phyloP scores from a whole-genome alignment of 2,113 vertebrate genomes.

The Turnix velox region DNA sequence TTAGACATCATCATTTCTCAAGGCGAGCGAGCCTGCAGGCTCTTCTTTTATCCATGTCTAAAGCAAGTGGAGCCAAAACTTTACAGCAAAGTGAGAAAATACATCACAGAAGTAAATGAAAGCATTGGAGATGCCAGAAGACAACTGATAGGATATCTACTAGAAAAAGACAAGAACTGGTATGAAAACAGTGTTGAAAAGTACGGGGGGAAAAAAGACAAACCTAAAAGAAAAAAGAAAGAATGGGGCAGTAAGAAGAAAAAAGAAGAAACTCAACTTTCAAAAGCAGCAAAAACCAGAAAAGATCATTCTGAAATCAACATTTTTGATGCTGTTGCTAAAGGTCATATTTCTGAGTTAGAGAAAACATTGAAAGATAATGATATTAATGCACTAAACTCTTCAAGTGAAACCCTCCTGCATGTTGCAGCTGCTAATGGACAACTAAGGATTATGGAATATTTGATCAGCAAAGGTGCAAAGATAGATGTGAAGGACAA shows the following conservation, averaged over 20 bases:
- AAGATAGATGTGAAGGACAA: slow-evolving; percentile 65
- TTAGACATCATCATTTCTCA: slow-evolving; percentile 75
- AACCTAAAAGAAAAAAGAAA: background rate
- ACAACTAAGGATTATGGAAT: slow-evolving; percentile 51
- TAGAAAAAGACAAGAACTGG: slow-evolving; percentile 73
- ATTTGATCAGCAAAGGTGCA: slow-evolving; percentile 72
- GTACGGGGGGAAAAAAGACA: background rate
- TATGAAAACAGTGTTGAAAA: background rate
- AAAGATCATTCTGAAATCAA: background rate
- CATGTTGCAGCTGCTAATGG: slow-evolving; percentile 71
- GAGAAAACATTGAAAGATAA: slow-evolving; percentile 48
- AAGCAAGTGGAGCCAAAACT: slow-evolving; percentile 77
- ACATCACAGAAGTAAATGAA: slow-evolving; percentile 66
- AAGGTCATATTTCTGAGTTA: slow-evolving; percentile 53
- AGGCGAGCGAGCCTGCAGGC: slow-evolving; percentile 79
- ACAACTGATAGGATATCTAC: slow-evolving; percentile 78
- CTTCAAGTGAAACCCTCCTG: slow-evolving; percentile 68
- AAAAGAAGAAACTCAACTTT: background rate
- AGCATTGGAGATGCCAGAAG: slow-evolving; percentile 72
- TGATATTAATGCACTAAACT: slow-evolving; percentile 43
- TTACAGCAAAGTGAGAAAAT: slow-evolving; percentile 72
- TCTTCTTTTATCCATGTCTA: slow-evolving; percentile 84
- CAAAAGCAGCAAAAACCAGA: background rate
- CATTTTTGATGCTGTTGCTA: slow-evolving; percentile 43
- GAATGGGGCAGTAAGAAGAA: background rate